Percentiles rank a stretch among this genome's conserved stretches.
phyloP scores from a whole-genome alignment of 2,113 vertebrate species.

The Canis aureus region DNA sequence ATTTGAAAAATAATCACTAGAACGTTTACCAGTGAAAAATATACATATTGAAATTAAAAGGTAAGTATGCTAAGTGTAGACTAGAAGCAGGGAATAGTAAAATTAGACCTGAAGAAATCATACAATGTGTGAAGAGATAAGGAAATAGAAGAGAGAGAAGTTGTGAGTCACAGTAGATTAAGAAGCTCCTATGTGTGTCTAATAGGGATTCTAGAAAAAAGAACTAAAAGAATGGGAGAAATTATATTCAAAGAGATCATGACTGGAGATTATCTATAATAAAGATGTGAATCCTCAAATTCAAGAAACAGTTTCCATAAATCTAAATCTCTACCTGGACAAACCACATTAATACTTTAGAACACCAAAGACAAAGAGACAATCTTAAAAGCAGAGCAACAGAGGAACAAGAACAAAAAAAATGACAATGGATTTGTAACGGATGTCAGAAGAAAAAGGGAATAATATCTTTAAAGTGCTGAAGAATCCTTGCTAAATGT shows the following conservation, averaged over 20 bases:
- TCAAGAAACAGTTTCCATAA: neutral
- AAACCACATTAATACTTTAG: neutral
- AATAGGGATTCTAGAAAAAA: neutral
- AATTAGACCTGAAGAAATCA: neutral
- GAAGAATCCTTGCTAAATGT: neutral
- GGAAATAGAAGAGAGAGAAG: neutral
- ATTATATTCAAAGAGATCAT: neutral
- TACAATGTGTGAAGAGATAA: neutral
- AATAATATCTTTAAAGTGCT: neutral
- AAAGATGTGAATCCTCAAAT: neutral
- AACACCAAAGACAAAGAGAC: neutral
- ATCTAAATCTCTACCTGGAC: neutral
- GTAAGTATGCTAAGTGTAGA: neutral
- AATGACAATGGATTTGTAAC: neutral
- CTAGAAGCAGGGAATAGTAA: neutral
- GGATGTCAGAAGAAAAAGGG: neutral
- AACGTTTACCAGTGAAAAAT: neutral
- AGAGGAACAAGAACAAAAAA: neutral
- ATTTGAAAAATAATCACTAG: neutral
- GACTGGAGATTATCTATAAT: neutral
- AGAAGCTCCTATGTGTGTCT: neutral
- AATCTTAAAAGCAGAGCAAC: neutral
- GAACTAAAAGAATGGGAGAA: neutral
- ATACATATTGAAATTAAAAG: neutral
- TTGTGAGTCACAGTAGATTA: neutral